These are phyloP conservation scores for Notechis scutatus DNA, from an alignment of 2,113 vertebrate genomes.

Conservation along the genomic window DNA sequence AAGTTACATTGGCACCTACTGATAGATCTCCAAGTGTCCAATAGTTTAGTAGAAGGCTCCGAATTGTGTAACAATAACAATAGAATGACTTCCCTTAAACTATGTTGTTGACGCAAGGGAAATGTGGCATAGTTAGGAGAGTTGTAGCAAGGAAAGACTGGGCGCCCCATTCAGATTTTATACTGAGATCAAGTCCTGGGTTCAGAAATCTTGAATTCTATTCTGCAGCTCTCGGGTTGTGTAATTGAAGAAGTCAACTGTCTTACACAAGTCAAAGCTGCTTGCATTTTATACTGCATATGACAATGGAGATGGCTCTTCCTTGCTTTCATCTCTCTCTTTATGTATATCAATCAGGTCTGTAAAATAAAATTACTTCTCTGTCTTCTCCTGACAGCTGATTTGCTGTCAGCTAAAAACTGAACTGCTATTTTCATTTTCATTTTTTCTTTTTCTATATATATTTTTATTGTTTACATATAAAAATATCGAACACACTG, in stretches of 20 bases:
- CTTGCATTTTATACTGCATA: neutral
- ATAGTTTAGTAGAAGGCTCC: neutral
- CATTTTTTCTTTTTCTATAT: no score
- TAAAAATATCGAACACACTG: no score
- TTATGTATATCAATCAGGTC: neutral
- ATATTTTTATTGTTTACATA: no score
- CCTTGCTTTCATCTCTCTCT: neutral
- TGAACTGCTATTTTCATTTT: no score
- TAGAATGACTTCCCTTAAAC: neutral
- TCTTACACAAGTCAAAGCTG: neutral
- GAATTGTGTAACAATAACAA: neutral
- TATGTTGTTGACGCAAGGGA: neutral
- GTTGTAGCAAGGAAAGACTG: neutral
- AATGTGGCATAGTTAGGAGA: neutral
- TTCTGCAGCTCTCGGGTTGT: neutral
- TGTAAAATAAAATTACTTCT: neutral
- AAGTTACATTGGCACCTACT: neutral
- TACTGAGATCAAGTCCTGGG: neutral
- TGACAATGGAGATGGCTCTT: neutral
- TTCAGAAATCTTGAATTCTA: neutral
- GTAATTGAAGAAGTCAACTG: neutral
- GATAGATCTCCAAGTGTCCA: neutral
- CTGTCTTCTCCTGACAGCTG: neutral
- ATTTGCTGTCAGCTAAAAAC: no score
- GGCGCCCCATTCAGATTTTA: neutral